Evolutionary conservation across 2,888 invertebrate genomes (phyloP).

Genomic region (Periphyllus acericola): DNA sequence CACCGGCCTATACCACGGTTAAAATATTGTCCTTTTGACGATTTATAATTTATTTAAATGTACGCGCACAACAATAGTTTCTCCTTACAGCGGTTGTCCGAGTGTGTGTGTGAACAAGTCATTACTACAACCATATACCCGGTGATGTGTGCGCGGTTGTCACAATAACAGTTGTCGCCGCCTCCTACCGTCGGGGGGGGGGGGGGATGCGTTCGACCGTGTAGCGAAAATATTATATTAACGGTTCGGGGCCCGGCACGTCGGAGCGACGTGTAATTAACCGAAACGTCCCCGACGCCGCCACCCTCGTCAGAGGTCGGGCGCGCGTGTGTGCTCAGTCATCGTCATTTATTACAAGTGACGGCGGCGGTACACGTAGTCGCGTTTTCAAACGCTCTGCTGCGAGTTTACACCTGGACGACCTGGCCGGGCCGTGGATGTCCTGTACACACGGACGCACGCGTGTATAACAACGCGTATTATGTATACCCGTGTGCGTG

Average conservation of each 20-base stretch:
- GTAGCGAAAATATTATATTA: slow-evolving; percentile 35
- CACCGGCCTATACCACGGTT: no score
- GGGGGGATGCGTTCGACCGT: background rate
- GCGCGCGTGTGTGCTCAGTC: slow-evolving; percentile 41
- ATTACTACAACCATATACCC: no score
- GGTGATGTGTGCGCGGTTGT: no score
- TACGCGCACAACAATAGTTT: no score
- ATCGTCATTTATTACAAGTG: slow-evolving; percentile 57
- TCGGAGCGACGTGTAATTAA: slow-evolving; percentile 54
- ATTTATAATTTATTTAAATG: no score
- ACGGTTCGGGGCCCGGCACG: slow-evolving; percentile 37
- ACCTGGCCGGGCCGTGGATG: background rate
- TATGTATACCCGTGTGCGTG: no score
- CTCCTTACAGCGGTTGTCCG: no score
- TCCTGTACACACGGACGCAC: background rate
- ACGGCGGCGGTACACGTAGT: slow-evolving; percentile 24
- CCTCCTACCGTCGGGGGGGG: no score
- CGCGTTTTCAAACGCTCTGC: background rate
- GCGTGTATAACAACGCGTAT: background rate
- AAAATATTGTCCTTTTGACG: no score
- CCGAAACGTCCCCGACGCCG: slow-evolving; percentile 54
- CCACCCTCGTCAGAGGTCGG: no score
- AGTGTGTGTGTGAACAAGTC: no score
- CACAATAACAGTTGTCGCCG: no score
- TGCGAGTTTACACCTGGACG: slow-evolving; percentile 54